A percentile compares a stretch with the other conserved stretches of the same genome.
These are phyloP conservation scores for Eupithecia insigniata DNA, from an alignment of 2,888 invertebrate species.

Conservation along the genomic window DNA sequence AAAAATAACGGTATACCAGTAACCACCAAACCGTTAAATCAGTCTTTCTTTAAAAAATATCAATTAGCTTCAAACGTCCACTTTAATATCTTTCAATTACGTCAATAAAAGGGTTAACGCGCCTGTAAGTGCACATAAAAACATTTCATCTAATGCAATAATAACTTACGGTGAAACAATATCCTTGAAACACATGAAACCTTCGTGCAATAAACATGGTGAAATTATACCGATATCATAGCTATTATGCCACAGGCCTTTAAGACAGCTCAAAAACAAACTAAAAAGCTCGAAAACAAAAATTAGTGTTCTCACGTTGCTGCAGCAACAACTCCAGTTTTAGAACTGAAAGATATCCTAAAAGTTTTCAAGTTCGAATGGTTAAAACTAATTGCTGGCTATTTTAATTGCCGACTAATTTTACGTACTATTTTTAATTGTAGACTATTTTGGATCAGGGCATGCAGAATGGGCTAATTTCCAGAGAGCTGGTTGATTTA, in stretches of 20 bases:
- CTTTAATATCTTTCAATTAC: slow-evolving; percentile 14
- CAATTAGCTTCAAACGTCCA: background rate
- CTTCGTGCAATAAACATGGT: slow-evolving; percentile 20
- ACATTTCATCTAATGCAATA: slow-evolving; percentile 15
- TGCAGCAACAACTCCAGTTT: too few relatives aligned
- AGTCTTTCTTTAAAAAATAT: background rate
- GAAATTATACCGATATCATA: slow-evolving; percentile 30
- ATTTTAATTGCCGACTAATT: too few relatives aligned
- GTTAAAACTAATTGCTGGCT: too few relatives aligned
- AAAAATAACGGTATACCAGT: background rate
- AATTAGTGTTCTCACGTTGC: too few relatives aligned
- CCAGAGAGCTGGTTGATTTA: too few relatives aligned
- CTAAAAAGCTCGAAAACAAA: too few relatives aligned
- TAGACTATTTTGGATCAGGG: too few relatives aligned
- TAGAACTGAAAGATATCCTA: too few relatives aligned
- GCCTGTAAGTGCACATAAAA: slow-evolving; percentile 18
- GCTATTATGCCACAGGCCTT: slow-evolving; percentile 19
- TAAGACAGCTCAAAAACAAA: background rate
- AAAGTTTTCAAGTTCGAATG: too few relatives aligned
- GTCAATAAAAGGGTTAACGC: background rate
- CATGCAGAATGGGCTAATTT: too few relatives aligned
- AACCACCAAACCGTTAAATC: background rate
- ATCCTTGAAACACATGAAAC: slow-evolving; percentile 27
- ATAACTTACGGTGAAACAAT: slow-evolving; percentile 21
- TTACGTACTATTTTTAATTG: too few relatives aligned